Evolutionary conservation across 2,888 invertebrate species (phyloP).

Genomic region (Beris chalybata): DNA sequence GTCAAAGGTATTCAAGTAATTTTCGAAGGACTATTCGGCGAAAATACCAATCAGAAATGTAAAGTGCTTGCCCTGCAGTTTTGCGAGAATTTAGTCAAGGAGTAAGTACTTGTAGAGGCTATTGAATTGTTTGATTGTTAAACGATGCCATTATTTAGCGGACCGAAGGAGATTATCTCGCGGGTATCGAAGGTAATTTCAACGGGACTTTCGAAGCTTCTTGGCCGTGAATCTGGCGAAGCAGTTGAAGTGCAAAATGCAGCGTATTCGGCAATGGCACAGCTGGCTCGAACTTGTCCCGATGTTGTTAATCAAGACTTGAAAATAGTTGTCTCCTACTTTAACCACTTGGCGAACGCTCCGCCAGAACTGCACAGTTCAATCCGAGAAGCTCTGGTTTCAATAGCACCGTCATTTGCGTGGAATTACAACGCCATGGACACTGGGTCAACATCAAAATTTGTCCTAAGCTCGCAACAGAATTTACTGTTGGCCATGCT

Average conservation of each 20-base stretch:
- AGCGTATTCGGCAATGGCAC: slow-evolving; percentile 54
- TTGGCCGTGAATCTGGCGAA: slow-evolving; percentile 51
- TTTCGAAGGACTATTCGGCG: slow-evolving; percentile 84
- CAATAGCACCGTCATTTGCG: slow-evolving; percentile 69
- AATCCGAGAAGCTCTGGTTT: slow-evolving; percentile 68
- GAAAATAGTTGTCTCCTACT: slow-evolving; percentile 53
- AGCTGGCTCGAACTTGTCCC: slow-evolving; percentile 60
- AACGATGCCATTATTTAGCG: slow-evolving; percentile 42
- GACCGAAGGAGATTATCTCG: slow-evolving; percentile 50
- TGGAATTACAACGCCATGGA: slow-evolving; percentile 48
- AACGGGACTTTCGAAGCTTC: slow-evolving; percentile 52
- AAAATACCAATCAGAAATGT: slow-evolving; percentile 79
- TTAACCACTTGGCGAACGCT: slow-evolving; percentile 52
- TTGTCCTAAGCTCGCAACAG: slow-evolving; percentile 53
- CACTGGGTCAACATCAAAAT: slow-evolving; percentile 48
- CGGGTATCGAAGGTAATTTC: slow-evolving; percentile 54
- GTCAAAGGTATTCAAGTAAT: slow-evolving; percentile 86
- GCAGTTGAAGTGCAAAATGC: slow-evolving; percentile 58
- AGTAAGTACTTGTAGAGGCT: slow-evolving; percentile 61
- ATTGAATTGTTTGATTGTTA: background rate
- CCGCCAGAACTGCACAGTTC: slow-evolving; percentile 63
- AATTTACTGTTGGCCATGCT: slow-evolving; percentile 65
- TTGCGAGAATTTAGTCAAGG: slow-evolving; percentile 75
- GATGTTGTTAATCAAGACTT: slow-evolving; percentile 69
- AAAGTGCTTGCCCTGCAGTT: slow-evolving; percentile 81